Base-by-base conservation (phyloP, 2,888 invertebrate species). In the Plusia festucae region DNA sequence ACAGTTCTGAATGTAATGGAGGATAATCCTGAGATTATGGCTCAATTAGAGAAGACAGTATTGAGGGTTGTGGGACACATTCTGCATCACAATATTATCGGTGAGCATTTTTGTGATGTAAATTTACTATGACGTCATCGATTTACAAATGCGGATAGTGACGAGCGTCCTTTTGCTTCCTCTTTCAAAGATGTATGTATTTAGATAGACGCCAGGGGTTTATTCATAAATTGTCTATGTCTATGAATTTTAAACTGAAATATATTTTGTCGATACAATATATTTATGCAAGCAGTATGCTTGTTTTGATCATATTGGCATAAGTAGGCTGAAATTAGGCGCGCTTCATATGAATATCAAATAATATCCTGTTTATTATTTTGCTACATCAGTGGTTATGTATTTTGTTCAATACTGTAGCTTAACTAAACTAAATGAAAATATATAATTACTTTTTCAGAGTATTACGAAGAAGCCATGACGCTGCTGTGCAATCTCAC, bases 381-480 rank as follows among this genome's bases (percentile, higher is more conserved):
- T 13, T 34, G 34, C 13, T 9, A 11, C 2, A 30, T 30, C 11
- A 5, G 13, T 9, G 1, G 13, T 15, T 34, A 15, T 34, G 0
- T 1, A 15, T 34, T 40, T 5, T n/a, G n/a, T 40, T 15, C 40
- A 6, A 40, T 5, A 40, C n/a, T n/a, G n/a, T 15, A 15, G 34
- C n/a, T 5, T n/a, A 6, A 15, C 4, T 6, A 40, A 40, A 40
- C 40, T 40, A 13, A 34, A 13, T 15, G 40, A n/a, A 0, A 15
- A 40, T 5, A 40, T n/a, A 40, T n/a, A n/a, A n/a, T 4, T 16
- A 15, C 15, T 54, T 71, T 89, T 32, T 53, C 86, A 97, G 99
- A 99, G 92, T 99, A 99, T 90, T 99, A 99, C 88, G 99, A 99
- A 92, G 99, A 99, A 94, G 98, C 99, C 1, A 96, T 99, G 87